Evolutionary conservation across 2,113 vertebrate species (phyloP).

Genomic region (Periophthalmodon schlosseri): DNA sequence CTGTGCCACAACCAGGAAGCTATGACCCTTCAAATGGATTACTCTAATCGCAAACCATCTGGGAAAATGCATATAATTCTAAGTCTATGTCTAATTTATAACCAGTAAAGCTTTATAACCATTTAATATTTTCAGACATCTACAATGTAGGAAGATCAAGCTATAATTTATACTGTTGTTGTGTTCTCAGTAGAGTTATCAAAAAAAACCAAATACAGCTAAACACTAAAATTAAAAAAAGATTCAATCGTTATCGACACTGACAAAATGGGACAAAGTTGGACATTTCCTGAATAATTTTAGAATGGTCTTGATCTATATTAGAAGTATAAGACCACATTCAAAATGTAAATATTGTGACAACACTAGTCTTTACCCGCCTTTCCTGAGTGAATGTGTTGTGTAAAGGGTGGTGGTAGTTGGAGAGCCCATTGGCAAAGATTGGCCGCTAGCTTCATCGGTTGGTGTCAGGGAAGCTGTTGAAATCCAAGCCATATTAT

Average conservation of each 20-base stretch:
- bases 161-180: not conserved
- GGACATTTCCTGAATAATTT: not conserved
- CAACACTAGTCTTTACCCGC: too few species aligned
- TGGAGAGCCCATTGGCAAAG: too few species aligned
- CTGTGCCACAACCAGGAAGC: conserved; percentile 24
- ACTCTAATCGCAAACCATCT: conserved; percentile 57
- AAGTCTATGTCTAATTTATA: not conserved
- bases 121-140: not conserved
- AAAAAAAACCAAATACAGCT: not conserved
- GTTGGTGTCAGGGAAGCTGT: too few species aligned
- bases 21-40: conserved; percentile 49
- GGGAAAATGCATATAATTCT: conserved; percentile 27
- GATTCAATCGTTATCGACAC: not conserved
- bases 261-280: not conserved
- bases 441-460: too few species aligned
- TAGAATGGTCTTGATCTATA: not conserved
- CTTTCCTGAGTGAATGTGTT: too few species aligned
- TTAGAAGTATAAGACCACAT: too few species aligned
- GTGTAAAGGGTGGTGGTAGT: too few species aligned
- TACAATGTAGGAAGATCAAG: not conserved
- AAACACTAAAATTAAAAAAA: too few species aligned
- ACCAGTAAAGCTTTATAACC: not conserved
- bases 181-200: not conserved
- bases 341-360: too few species aligned
- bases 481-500: too few species aligned